Conservation (phyloP, 2,888 invertebrate species). For the Crioceris asparagi region DNA sequence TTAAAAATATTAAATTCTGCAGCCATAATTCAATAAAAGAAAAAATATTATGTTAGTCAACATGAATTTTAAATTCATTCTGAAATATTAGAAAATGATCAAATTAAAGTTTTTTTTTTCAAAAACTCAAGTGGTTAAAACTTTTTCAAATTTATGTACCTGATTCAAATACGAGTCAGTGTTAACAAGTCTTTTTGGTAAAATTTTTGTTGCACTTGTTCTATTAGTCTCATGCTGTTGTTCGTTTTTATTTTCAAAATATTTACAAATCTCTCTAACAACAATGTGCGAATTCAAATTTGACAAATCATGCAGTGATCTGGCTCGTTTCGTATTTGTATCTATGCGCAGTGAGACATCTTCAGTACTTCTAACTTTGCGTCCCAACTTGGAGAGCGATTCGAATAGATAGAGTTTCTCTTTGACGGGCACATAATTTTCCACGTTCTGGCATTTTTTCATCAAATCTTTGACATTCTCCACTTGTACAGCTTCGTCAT, state of each 20-base stretch:
- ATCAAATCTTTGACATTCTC: slow-evolving; percentile 41
- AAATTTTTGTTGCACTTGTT: no score
- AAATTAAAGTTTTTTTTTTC: no score
- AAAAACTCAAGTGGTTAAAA: no score
- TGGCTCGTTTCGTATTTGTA: slow-evolving; percentile 45
- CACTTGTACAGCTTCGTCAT: slow-evolving; percentile 24
- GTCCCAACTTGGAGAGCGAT: slow-evolving; percentile 51
- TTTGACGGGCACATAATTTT: slow-evolving; percentile 58
- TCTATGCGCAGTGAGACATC: slow-evolving; percentile 42
- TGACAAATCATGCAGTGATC: slow-evolving; percentile 55
- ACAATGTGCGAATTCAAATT: slow-evolving; percentile 37
- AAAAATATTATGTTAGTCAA: no score
- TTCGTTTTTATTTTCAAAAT: slow-evolving; percentile 48
- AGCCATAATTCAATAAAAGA: no score
- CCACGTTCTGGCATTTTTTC: slow-evolving; percentile 45
- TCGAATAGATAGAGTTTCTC: slow-evolving; percentile 62
- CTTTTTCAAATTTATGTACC: no score
- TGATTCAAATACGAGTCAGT: no score
- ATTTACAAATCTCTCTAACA: slow-evolving; percentile 59
- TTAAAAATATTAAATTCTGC: no score
- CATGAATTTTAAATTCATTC: no score
- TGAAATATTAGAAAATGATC: no score
- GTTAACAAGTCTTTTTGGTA: no score
- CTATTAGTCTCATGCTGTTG: no score
- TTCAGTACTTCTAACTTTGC: slow-evolving; percentile 53